phyloP scores from a whole-genome alignment of 2,797 vertebrate genomes.

The Acrossocheilus wenchowensis region DNA sequence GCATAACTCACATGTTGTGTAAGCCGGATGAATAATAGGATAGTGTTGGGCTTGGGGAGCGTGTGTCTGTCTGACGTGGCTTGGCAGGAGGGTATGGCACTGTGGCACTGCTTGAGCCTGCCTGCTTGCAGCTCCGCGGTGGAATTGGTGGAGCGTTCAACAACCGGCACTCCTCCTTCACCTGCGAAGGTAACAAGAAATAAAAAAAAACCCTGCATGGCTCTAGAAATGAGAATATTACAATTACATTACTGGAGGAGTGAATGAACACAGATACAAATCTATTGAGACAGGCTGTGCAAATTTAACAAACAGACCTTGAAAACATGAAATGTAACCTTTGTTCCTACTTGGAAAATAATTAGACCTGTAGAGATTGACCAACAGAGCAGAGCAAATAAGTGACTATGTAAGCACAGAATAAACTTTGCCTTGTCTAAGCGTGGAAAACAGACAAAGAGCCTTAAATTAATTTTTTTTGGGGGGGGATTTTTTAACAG shows the following conservation, averaged over 20 bases:
- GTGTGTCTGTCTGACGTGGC: slow-evolving; percentile 85
- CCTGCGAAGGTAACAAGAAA: slow-evolving; percentile 73
- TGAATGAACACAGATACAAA: background rate
- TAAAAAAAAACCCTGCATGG: background rate
- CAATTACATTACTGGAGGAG: background rate
- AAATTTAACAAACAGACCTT: slow-evolving; percentile 11
- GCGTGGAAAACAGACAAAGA: background rate
- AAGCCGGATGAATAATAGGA: slow-evolving; percentile 98
- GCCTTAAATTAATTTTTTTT: background rate
- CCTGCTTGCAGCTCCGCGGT: slow-evolving; percentile 89
- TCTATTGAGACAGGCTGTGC: background rate
- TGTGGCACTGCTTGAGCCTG: slow-evolving; percentile 81
- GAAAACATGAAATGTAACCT: slow-evolving; percentile 23
- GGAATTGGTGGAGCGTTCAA: slow-evolving; percentile 96
- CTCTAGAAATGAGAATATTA: background rate
- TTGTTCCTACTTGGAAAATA: slow-evolving; percentile 10
- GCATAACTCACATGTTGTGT: slow-evolving; percentile 90
- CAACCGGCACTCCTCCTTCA: slow-evolving; percentile 96
- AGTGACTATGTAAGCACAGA: slow-evolving; percentile 30
- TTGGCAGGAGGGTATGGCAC: slow-evolving; percentile 81
- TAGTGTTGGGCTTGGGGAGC: slow-evolving; percentile 95
- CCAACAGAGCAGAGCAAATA: slow-evolving; percentile 33
- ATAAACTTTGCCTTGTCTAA: slow-evolving; percentile 12
- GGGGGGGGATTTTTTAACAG: background rate
- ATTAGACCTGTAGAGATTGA: background rate